Conservation (phyloP, 2,888 invertebrate species). For the Meandrusa payeni region DNA sequence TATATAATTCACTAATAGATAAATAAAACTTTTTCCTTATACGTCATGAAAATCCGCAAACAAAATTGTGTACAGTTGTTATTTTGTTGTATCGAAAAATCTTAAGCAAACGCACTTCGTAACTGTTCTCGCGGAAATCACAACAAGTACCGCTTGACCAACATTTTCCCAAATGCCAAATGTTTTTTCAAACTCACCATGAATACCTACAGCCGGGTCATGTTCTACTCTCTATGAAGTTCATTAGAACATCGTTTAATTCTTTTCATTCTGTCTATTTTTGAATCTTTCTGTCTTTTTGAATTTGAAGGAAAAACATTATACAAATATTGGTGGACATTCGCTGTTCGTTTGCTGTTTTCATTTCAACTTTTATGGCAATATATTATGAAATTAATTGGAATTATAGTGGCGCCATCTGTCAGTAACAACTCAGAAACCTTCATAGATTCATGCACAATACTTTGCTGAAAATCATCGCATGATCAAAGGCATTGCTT, state of each 20-base stretch:
- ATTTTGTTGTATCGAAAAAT: conserved; percentile 19
- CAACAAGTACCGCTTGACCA: conserved; percentile 43
- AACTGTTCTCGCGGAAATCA: conserved; percentile 36
- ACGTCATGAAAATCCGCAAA: conserved; percentile 1
- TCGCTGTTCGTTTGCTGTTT: too few relatives aligned
- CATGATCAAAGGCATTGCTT: too few relatives aligned
- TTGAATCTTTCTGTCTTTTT: too few relatives aligned
- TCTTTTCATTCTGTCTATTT: conserved; percentile 1
- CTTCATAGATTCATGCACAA: too few relatives aligned
- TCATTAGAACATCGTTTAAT: too few relatives aligned
- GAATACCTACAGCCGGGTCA: conserved; percentile 4
- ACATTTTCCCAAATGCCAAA: conserved; percentile 33
- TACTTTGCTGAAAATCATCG: too few relatives aligned
- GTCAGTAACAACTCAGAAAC: too few relatives aligned
- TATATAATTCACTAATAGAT: conserved; percentile 3
- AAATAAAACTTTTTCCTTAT: conserved; percentile 7
- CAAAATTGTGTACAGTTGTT: conserved; percentile 15
- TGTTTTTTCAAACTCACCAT: conserved; percentile 23
- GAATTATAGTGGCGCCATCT: too few relatives aligned
- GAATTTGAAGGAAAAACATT: too few relatives aligned
- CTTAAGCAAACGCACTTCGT: conserved; percentile 17
- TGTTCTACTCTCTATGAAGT: conserved; percentile 5
- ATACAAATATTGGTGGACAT: too few relatives aligned
- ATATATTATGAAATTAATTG: too few relatives aligned
- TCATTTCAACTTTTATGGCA: too few relatives aligned